A percentile compares a stretch with the other conserved stretches of the same genome.
Evolutionary conservation across 1,140 invertebrate genomes (phyloP).

Genomic region (Saccostrea echinata): DNA sequence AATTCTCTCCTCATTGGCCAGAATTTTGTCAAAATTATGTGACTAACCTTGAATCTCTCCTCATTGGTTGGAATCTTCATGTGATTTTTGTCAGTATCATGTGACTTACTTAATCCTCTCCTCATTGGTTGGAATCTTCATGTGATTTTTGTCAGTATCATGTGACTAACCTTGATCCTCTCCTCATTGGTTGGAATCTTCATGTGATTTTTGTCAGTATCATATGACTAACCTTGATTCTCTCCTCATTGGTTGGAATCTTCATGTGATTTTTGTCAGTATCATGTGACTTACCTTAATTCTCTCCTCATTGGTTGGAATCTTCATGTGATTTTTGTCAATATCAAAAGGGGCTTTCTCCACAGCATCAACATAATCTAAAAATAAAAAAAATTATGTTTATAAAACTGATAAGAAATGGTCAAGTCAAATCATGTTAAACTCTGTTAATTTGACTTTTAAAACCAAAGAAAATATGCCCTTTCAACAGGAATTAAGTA

Average conservation of each 20-base stretch:
- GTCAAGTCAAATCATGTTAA: too few species aligned
- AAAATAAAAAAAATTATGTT: conserved; percentile 45
- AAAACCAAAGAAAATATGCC: too few species aligned
- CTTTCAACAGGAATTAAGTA: too few species aligned
- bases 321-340: conserved; percentile 73
- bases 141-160: conserved; percentile 74
- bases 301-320: conserved; percentile 77
- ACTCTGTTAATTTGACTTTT: too few species aligned
- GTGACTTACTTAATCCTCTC: conserved; percentile 73
- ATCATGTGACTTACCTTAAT: conserved; percentile 67
- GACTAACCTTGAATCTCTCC: too few species aligned
- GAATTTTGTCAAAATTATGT: conserved; percentile 72
- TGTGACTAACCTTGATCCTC: too few species aligned
- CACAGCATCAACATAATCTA: conserved; percentile 77
- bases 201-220: conserved; percentile 73
- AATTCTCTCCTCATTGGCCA: conserved; percentile 69
- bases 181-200: conserved; percentile 75
- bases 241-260: conserved; percentile 73
- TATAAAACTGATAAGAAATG: too few species aligned
- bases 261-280: conserved; percentile 74
- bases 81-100: conserved; percentile 68
- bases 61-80: conserved; percentile 76
- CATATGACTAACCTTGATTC: conserved; percentile 48
- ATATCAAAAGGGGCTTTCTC: conserved; percentile 77
- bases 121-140: conserved; percentile 76